Evolutionary conservation across 2,113 vertebrate genomes (phyloP).

Genomic region (Passer montanus): DNA sequence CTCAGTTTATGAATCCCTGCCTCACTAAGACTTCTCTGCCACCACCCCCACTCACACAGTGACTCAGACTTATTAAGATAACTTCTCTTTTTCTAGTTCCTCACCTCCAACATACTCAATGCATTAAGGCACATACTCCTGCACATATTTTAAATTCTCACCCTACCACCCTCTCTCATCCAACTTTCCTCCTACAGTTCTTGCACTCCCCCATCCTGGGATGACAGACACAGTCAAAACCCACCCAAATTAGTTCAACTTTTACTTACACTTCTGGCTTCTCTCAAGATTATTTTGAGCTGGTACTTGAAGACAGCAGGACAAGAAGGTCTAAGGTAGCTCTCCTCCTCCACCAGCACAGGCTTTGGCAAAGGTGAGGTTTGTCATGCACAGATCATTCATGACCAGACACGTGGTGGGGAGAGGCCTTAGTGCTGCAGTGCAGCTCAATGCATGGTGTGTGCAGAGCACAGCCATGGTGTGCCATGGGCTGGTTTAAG

Average conservation of each 20-base stretch:
- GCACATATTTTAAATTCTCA: constrained; percentile 1
- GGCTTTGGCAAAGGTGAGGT: background rate
- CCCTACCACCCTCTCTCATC: background rate
- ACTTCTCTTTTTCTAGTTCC: constrained; percentile 62
- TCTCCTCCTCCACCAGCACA: background rate
- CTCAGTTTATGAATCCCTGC: background rate
- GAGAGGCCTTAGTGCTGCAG: background rate
- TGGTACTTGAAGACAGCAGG: background rate
- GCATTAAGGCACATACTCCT: constrained; percentile 37
- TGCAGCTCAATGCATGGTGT: background rate
- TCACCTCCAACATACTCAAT: constrained; percentile 57
- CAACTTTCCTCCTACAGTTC: constrained; percentile 35
- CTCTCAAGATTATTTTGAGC: background rate
- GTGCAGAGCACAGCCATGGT: background rate
- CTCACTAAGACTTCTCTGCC: background rate
- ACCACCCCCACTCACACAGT: constrained; percentile 47
- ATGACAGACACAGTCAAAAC: constrained; percentile 33
- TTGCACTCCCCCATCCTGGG: background rate
- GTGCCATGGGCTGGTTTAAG: background rate
- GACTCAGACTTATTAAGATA: constrained; percentile 68
- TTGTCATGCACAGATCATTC: background rate
- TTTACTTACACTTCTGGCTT: background rate
- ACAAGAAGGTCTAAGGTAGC: background rate
- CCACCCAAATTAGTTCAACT: background rate
- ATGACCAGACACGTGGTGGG: fast-evolving